phyloP scores from a whole-genome alignment of 2,888 invertebrate genomes.

The Achlya flavicornis region DNA sequence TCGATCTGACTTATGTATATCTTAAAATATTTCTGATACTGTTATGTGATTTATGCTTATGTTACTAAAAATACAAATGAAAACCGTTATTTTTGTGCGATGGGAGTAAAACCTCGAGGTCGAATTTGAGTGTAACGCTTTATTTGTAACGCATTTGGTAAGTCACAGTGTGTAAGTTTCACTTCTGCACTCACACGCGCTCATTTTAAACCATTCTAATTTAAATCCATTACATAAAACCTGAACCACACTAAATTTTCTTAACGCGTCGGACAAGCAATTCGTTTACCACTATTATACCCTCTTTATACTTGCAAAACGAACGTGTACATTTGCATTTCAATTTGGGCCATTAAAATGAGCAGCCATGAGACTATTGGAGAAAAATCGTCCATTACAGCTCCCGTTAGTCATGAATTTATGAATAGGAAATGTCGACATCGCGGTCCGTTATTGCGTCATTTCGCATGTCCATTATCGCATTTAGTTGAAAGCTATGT shows the following conservation, averaged over 20 bases:
- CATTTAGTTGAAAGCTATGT: conserved; percentile 24
- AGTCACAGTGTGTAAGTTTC: too few species aligned
- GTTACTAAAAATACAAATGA: too few species aligned
- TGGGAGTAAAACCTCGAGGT: too few species aligned
- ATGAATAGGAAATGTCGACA: conserved; percentile 54
- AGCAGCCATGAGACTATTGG: conserved; percentile 47
- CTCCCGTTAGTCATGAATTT: conserved; percentile 48
- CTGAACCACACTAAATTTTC: not conserved
- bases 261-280: not conserved
- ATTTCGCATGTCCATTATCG: conserved; percentile 30
- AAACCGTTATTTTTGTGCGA: too few species aligned
- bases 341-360: conserved; percentile 53
- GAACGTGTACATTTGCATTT: conserved; percentile 51
- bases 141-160: too few species aligned
- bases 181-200: too few species aligned
- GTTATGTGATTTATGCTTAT: too few species aligned
- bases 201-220: not conserved
- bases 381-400: conserved; percentile 52
- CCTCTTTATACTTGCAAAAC: conserved; percentile 20
- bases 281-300: conserved; percentile 8
- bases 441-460: conserved; percentile 35
- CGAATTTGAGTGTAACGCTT: too few species aligned
- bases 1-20: too few species aligned
- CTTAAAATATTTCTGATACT: too few species aligned
- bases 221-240: not conserved